Evolutionary conservation across 2,113 vertebrate species (phyloP).

Genomic region (Anhinga anhinga): DNA sequence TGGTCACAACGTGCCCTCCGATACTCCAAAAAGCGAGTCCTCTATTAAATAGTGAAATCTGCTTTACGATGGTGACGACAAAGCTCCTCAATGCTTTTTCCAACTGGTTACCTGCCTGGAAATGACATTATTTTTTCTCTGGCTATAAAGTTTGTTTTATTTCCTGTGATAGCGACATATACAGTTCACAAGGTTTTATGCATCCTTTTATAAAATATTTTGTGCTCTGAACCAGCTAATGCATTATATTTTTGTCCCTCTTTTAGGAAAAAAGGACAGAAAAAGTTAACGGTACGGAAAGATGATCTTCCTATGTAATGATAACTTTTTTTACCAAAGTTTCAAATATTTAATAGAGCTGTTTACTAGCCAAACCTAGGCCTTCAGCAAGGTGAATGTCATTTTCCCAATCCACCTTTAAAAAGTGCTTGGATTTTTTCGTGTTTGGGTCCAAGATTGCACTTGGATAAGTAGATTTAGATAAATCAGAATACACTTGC

Average conservation of each 20-base stretch:
- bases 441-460: background rate
- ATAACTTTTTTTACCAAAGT: background rate
- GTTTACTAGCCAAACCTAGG: background rate
- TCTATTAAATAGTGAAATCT: background rate
- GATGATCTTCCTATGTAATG: background rate
- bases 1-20: too few relatives aligned
- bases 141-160: background rate
- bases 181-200: background rate
- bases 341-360: background rate
- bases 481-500: background rate
- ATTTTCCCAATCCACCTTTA: background rate
- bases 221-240: background rate
- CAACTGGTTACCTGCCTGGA: background rate
- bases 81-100: background rate
- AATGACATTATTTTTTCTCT: background rate
- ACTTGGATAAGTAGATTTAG: background rate
- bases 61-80: accelerated
- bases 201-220: background rate
- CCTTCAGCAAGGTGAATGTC: background rate
- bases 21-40: background rate
- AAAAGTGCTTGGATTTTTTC: background rate
- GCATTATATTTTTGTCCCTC: background rate
- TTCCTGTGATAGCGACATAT: background rate
- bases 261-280: background rate
- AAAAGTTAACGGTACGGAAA: background rate